Evolutionary conservation across 2,888 invertebrate species (phyloP), one percentile per base, ranked within the genome.

Genomic region (Caenorhabditis parvicauda): DNA sequence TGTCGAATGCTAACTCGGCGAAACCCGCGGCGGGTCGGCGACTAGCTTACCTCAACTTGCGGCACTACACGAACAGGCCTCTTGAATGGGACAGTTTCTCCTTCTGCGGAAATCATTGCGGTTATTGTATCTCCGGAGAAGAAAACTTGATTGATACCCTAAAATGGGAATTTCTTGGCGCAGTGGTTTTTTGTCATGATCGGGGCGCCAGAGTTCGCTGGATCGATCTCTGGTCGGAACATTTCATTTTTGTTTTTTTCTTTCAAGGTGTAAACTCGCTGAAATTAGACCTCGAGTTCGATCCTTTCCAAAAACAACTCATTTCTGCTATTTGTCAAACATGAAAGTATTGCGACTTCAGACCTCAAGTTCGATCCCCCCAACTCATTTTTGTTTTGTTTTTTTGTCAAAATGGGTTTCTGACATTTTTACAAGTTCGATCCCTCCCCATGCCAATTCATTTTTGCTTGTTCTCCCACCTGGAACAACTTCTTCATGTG

Each of bases 401-500:
- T n/a, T n/a, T n/a, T n/a, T n/a, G n/a, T n/a, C n/a, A n/a, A n/a
- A n/a, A n/a, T n/a, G n/a, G n/a, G n/a, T n/a, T n/a, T n/a, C n/a
- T n/a, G n/a, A n/a, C n/a, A n/a, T n/a, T n/a, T n/a, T n/a, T n/a
- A n/a, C n/a, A n/a, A n/a, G n/a, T n/a, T n/a, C n/a, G n/a, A n/a
- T n/a, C n/a, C n/a, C n/a, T n/a, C n/a, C n/a, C n/a, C n/a, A n/a
- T n/a, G 14, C 24, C 17, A 37, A 19, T n/a, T 9, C 21, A 44
- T 21, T 39, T 39, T 21, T n/a, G 5, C 24, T 24, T 4, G 14
- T 44, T 44, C n/a, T n/a, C n/a, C n/a, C n/a, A 73, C 72, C 46
- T 93, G 91, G 83, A 95, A 98, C 19, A 98, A 85, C 83, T 98
- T 98, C 82, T 92, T 92, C 68, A 98, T 86, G 82, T 99, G 96